Base-by-base conservation (phyloP, 2,797 vertebrate species). In the Acanthurus leucopareius region DNA sequence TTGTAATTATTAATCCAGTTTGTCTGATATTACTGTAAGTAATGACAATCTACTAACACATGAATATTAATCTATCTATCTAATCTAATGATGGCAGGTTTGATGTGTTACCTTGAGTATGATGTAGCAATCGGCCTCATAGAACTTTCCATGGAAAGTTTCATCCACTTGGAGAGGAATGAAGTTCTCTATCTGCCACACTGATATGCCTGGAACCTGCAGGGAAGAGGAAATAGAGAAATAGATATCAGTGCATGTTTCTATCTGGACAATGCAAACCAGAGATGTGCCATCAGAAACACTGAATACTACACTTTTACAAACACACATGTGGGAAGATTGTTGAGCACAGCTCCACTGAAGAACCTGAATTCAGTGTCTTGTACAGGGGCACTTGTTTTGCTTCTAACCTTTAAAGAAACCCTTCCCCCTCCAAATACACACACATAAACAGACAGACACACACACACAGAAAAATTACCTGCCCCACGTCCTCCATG, bases 111-210 rank as follows among this genome's bases (percentile, higher is more conserved):
- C 98, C 97, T 98, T 99, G 60, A 99, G 96, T 68, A 99, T 81
- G 0, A 99, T 99, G 94, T 99, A 99, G 94, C 97, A 97, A 91
- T 99, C 98, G 0, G 97, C 98, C 89, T 99, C 98, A 0, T 99
- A 99, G 93, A 99, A 99, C 92, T 97, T 99, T 71, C 98, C 95
- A 0, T 98, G 96, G 77, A 99, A 97, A 10, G 97, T 84, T 73
- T 99, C 98, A 0, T 99, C 98, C 66, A 98, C 95, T 84, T 95
- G 92, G 0, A 94, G 88, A 1, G 98, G 98, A 75, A 99, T 76
- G 0, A 99, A 99, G 90, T 99, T 99, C 93, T 99, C 98, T 0
- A 99, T 99, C 94, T 99, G 98, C 97, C 97, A 99, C 82, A 98
- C 93, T 0, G 94, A 85, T 58, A 98, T 48, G 6, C 97, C 97